A percentile compares a stretch with the other conserved stretches of the same genome.
Evolutionary conservation across 2,797 vertebrate genomes (phyloP).

Genomic region (Aplochiton taeniatus): DNA sequence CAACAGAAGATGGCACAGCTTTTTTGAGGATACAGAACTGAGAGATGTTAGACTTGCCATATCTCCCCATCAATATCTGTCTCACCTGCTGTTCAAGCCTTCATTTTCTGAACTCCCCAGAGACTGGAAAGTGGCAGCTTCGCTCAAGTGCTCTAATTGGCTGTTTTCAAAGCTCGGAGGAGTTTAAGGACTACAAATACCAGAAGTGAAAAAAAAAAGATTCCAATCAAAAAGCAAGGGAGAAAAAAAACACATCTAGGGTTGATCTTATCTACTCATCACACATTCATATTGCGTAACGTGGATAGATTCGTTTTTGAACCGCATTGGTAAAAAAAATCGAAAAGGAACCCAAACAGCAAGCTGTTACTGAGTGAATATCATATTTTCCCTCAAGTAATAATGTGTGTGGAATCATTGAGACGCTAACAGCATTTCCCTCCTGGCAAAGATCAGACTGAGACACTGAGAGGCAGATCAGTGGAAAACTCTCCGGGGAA

Average conservation of each 20-base stretch:
- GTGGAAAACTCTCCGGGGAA: conserved; percentile 51
- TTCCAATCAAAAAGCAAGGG: conserved; percentile 18
- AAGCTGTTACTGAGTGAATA: conserved; percentile 40
- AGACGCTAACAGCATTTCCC: conserved; percentile 53
- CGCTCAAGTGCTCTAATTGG: neutral
- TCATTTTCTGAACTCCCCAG: neutral
- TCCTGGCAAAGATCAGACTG: conserved; percentile 57
- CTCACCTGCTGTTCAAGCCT: neutral
- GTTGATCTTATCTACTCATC: conserved; percentile 29
- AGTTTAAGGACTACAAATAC: conserved; percentile 7
- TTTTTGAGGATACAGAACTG: too few relatives aligned
- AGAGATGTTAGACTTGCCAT: neutral
- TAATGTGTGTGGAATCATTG: conserved; percentile 36
- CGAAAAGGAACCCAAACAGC: conserved; percentile 35
- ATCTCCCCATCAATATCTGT: neutral
- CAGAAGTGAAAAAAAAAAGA: conserved; percentile 28
- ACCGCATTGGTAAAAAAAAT: conserved; percentile 5
- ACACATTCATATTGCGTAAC: neutral
- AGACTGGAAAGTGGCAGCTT: neutral
- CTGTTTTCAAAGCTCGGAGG: neutral
- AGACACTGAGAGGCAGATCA: conserved; percentile 55
- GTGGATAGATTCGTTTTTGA: conserved; percentile 31
- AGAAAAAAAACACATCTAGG: neutral
- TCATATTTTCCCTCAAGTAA: conserved; percentile 53
- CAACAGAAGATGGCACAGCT: too few relatives aligned